phyloP scores from a whole-genome alignment of 2,888 invertebrate genomes.

The Limnephilus auricula region DNA sequence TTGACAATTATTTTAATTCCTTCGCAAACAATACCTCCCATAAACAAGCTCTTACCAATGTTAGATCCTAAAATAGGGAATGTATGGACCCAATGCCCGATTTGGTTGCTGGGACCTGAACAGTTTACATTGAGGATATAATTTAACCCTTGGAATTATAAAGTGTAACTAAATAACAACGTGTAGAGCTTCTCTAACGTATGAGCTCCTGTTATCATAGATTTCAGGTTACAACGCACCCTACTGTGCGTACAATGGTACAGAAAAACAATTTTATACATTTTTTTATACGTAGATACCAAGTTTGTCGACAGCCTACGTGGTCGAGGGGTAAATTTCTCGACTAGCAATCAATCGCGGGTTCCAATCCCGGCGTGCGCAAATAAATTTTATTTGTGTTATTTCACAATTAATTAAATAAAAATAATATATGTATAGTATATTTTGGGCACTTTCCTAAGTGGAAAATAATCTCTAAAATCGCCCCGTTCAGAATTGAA shows the following conservation, averaged over 20 bases:
- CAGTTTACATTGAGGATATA: background rate
- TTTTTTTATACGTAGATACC: background rate
- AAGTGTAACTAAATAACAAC: background rate
- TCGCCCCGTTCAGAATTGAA: no score
- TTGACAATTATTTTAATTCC: background rate
- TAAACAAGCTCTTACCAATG: background rate
- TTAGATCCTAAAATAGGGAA: background rate
- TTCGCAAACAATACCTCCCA: background rate
- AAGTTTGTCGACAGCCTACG: background rate
- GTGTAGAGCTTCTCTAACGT: background rate
- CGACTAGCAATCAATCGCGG: no score
- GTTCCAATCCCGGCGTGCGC: no score
- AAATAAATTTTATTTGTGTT: no score
- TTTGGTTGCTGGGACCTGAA: background rate
- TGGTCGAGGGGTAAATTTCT: background rate
- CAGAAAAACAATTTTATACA: background rate
- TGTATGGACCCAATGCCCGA: background rate
- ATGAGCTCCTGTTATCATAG: constrained; percentile 10
- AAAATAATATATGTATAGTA: no score
- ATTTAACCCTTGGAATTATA: background rate
- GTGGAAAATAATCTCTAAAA: no score
- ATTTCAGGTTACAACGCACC: background rate
- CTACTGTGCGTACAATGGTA: background rate
- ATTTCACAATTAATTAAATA: no score
- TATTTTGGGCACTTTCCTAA: no score